Evolutionary conservation across 2,113 vertebrate species (phyloP), one percentile per base, ranked within the genome.

Genomic region (Sporophila hypoxantha): DNA sequence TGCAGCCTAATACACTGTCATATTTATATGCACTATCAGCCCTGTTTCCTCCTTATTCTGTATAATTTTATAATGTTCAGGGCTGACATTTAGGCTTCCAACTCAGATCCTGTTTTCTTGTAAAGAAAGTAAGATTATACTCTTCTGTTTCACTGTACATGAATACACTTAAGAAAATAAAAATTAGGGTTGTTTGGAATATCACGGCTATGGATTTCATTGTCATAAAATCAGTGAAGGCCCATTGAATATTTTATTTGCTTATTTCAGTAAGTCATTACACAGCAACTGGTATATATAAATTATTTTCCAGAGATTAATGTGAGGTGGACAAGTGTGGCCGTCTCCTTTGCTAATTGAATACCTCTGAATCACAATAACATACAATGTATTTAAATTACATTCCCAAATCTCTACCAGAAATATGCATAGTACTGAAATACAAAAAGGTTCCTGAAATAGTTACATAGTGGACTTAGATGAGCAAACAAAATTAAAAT

Each of bases 1-100:
- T 96, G 92, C 94, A 97, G 92, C 85, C 96, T 97, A 96, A 96
- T 96, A 96, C 94, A 93, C 93, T 96, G 93, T 96, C 90, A 11
- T 96, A 96, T 96, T 96, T 96, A 96, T 94, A 96, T 96, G 93
- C 89, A 91, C 76, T 96, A 88, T 96, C 96, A 96, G 88, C 91
- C 91, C 71, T 64, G 62, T 96, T 96, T 96, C 86, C 76, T 94
- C 91, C 88, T 93, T 82, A 94, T 94, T 95, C 86, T 95, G 86
- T 96, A 61, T 96, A 96, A 95, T 96, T 96, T 96, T 95, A 39
- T 91, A 93, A 91, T 92, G 88, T 95, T 96, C 53, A 76, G 56
- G 36, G 47, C 42, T 97, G 95, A 95, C 94, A 96, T 96, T 96
- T 94, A 93, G 90, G 68, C 82, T 95, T 94, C 78, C 78, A 87